Conservation (phyloP, 2,888 invertebrate species). For the Reticulitermes lucifugus region DNA sequence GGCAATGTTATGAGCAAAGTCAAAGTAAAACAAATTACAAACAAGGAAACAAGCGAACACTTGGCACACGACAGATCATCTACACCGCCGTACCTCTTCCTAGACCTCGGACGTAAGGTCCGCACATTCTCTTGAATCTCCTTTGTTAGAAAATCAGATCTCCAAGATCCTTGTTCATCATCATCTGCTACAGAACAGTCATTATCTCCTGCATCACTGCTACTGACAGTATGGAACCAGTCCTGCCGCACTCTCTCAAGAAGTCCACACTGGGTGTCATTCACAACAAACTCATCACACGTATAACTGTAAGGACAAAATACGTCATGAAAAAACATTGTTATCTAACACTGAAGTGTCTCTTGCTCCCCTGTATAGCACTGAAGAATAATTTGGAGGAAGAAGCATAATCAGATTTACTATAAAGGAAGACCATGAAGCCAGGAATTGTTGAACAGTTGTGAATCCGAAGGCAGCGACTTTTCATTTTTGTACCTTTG, state of each 20-base stretch:
- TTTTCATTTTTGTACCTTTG: no score
- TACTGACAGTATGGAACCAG: conserved; percentile 46
- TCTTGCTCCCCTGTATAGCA: no score
- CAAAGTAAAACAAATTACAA: no score
- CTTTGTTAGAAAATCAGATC: conserved; percentile 49
- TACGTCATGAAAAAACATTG: background rate
- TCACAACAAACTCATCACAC: conserved; percentile 84
- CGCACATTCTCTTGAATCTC: conserved; percentile 60
- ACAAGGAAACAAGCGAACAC: no score
- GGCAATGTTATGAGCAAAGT: no score
- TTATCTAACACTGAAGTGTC: no score
- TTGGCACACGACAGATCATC: background rate
- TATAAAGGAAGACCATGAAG: no score
- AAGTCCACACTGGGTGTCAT: conserved; percentile 71
- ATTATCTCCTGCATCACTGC: conserved; percentile 58
- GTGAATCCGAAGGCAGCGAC: no score
- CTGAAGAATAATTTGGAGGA: no score
- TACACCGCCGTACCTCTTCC: conserved; percentile 66
- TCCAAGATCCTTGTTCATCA: conserved; percentile 51
- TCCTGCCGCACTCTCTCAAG: conserved; percentile 69
- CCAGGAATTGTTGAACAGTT: no score
- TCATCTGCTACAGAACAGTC: conserved; percentile 55
- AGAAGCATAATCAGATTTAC: no score
- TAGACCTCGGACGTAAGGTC: conserved; percentile 70
- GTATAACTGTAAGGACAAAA: conserved; percentile 69